phyloP scores from a whole-genome alignment of 2,797 vertebrate species.

The Epinephelus awoara region DNA sequence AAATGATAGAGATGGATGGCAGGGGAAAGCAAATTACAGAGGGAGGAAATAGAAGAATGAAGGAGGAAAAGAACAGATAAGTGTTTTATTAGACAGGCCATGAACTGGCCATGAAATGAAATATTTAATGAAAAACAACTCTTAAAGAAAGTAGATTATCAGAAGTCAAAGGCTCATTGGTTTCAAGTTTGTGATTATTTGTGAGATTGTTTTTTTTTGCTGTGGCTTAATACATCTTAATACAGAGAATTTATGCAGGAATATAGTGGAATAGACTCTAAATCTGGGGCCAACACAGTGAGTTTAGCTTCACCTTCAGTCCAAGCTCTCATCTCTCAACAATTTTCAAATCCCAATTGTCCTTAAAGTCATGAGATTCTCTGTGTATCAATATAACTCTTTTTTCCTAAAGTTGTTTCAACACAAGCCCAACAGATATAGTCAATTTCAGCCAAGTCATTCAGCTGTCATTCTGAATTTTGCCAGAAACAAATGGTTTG shows the following conservation, averaged over 20 bases:
- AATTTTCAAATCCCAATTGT: neutral
- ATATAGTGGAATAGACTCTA: neutral
- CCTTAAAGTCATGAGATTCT: neutral
- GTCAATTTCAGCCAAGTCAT: slow-evolving; percentile 23
- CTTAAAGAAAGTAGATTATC: neutral
- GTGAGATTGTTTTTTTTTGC: neutral
- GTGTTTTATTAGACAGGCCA: neutral
- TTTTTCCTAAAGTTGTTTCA: neutral
- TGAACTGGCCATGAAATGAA: no score
- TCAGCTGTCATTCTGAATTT: slow-evolving; percentile 15
- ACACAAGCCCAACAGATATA: neutral
- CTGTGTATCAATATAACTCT: neutral
- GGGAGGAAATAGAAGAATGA: neutral
- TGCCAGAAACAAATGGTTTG: slow-evolving; percentile 30
- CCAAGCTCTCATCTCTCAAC: neutral
- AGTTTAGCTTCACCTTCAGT: neutral
- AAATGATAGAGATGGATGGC: neutral
- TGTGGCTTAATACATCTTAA: neutral
- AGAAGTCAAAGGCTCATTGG: neutral
- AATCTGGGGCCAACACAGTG: no score
- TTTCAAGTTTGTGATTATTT: neutral
- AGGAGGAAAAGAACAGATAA: neutral
- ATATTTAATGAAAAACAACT: neutral
- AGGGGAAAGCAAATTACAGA: neutral
- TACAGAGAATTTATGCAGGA: neutral